phyloP scores from a whole-genome alignment of 2,113 vertebrate species.

The Nibea coibor region DNA sequence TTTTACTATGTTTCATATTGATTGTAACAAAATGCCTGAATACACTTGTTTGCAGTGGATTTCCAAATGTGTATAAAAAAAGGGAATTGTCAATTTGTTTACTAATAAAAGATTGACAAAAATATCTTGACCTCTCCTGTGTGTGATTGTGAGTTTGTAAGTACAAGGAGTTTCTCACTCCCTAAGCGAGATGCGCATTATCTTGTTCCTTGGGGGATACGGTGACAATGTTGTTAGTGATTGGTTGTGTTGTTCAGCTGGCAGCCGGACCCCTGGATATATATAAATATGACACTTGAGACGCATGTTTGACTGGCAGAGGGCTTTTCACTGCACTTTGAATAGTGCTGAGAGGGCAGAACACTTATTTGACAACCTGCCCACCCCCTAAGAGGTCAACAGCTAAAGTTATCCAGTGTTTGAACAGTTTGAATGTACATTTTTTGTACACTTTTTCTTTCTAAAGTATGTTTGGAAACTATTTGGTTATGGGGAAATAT shows the following conservation, averaged over 20 bases:
- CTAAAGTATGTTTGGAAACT: neutral
- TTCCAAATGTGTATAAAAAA: conserved; percentile 84
- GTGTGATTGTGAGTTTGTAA: neutral
- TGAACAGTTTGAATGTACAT: neutral
- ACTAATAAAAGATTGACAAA: conserved; percentile 88
- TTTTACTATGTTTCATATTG: conserved; percentile 74
- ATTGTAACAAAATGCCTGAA: conserved; percentile 76
- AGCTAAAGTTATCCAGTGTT: neutral
- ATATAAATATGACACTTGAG: conserved; percentile 72
- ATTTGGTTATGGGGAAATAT: neutral
- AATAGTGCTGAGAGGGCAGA: conserved; percentile 51
- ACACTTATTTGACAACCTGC: conserved; percentile 3
- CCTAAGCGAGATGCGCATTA: conserved; percentile 16
- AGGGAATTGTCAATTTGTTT: conserved; percentile 88
- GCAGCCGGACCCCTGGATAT: conserved; percentile 51
- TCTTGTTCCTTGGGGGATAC: conserved; percentile 40
- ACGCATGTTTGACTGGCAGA: conserved; percentile 47
- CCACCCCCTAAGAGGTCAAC: neutral
- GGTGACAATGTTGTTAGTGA: conserved; percentile 57
- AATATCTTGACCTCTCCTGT: neutral
- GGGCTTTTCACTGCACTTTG: conserved; percentile 56
- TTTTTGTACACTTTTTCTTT: neutral
- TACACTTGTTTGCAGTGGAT: conserved; percentile 72
- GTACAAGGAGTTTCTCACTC: neutral
- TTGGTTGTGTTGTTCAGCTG: conserved; percentile 41